Evolutionary conservation across 1,140 invertebrate genomes (phyloP), one percentile per base, ranked within the genome.

Genomic region (Drosophila malerkotliana): DNA sequence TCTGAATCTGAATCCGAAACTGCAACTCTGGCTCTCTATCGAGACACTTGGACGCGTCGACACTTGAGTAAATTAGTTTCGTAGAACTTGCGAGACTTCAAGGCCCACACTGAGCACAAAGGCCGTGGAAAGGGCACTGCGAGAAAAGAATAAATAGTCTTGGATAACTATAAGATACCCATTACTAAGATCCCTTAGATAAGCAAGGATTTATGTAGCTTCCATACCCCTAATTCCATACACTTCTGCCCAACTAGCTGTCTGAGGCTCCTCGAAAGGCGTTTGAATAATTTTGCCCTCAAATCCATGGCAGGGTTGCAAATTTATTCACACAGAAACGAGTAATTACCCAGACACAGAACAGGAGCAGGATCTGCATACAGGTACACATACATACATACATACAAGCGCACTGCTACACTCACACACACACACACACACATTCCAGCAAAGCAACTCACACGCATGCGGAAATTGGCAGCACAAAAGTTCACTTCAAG

Each of bases 21-120:
- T 39, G 37, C 45, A 54, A 30, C 52, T 26, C 45, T 8, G 9
- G 26, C 37, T 56, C 59, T 61, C 63, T 54, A 67, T 48, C 56
- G 61, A 57, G 66, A 62, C 77, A 72, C 60, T 77, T 64, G 61
- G 73, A 69, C 47, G 69, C 75, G 74, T 67, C 69, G 78, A 32
- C 79, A 88, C 83, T 87, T 72, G 79, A 87, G 62, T 79, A 87
- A 87, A 87, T 87, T 87, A 87, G 83, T 87, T 87, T 87, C 83
- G 83, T 87, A 87, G 83, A 87, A 87, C 83, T 88, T 83, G 62
- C 78, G 79, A 77, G 74, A 58, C 60, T 37, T 37, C 34, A 37
- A 37, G 77, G 62, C 73, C 69, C 37, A 18, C 54, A 73, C 54
- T 63, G 54, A n/a, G 45, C 30, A 12, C 10, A n/a, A n/a, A 37